These are phyloP conservation scores for Polyommatus icarus DNA, from an alignment of 2,888 invertebrate species.

Conservation along the genomic window DNA sequence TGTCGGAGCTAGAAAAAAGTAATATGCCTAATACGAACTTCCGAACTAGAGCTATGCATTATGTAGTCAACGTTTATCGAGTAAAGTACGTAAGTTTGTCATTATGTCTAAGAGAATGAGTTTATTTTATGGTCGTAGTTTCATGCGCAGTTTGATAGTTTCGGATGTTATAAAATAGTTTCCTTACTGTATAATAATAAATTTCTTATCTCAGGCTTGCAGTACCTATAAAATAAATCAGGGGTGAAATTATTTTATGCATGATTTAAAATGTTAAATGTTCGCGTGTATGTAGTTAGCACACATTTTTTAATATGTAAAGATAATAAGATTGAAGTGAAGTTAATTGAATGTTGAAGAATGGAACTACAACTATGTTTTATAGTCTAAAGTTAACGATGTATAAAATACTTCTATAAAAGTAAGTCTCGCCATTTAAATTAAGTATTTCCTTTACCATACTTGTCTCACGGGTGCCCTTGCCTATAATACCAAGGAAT, in stretches of 20 bases:
- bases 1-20: no score
- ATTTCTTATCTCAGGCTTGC: slow-evolving; percentile 13
- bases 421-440: background rate
- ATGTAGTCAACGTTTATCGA: background rate
- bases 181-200: slow-evolving; percentile 4
- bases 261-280: slow-evolving; percentile 44
- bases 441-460: background rate
- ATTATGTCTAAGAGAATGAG: background rate
- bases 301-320: background rate
- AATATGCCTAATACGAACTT: background rate
- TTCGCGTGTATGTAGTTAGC: background rate
- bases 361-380: background rate
- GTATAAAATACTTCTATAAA: background rate
- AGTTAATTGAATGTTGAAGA: background rate
- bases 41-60: background rate
- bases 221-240: slow-evolving; percentile 48
- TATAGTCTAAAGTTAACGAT: background rate
- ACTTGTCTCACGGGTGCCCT: no score
- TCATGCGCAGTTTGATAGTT: background rate
- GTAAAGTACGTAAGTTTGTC: background rate
- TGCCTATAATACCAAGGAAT: no score
- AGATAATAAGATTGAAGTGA: background rate
- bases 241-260: slow-evolving; percentile 58
- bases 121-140: background rate
- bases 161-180: slow-evolving; percentile 22